These are phyloP conservation scores for Argyresthia albistria DNA, from an alignment of 2,888 invertebrate genomes.

Conservation along the genomic window DNA sequence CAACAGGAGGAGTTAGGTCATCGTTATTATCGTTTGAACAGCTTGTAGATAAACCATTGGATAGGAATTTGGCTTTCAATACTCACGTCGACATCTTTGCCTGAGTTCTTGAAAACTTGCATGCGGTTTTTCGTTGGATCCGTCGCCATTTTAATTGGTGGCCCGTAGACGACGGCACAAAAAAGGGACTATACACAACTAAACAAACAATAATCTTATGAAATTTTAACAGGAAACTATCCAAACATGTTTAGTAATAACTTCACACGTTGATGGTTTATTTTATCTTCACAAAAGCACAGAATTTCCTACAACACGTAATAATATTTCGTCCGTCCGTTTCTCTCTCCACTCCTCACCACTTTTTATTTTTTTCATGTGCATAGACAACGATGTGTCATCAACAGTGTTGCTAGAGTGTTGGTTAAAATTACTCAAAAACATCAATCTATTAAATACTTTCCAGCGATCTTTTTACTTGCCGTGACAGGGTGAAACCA, in stretches of 20 bases:
- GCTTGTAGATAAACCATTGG: background rate
- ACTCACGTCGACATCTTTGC: conserved; percentile 99
- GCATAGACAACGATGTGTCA: conserved; percentile 1
- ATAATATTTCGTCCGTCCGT: conserved; percentile 34
- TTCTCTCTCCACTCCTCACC: conserved; percentile 27
- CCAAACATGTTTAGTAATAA: conserved; percentile 56
- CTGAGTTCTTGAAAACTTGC: conserved; percentile 98
- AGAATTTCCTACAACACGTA: conserved; percentile 53
- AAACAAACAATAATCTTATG: conserved; percentile 59
- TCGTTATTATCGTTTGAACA: background rate
- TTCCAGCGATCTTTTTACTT: no score
- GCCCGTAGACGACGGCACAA: conserved; percentile 38
- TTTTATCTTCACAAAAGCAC: conserved; percentile 38
- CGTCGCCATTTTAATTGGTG: conserved; percentile 80
- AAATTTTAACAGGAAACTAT: conserved; percentile 43
- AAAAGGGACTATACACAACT: conserved; percentile 52
- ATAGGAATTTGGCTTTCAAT: conserved; percentile 12
- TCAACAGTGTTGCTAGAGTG: background rate
- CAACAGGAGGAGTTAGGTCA: conserved; percentile 4
- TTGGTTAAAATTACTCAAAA: no score
- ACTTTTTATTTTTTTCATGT: conserved; percentile 20
- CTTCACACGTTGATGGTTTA: conserved; percentile 49
- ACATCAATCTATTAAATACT: no score
- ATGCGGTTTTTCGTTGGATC: conserved; percentile 87
- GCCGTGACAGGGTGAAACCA: no score